Base-by-base conservation (phyloP, 2,113 vertebrate genomes). In the Amphilophus citrinellus region DNA sequence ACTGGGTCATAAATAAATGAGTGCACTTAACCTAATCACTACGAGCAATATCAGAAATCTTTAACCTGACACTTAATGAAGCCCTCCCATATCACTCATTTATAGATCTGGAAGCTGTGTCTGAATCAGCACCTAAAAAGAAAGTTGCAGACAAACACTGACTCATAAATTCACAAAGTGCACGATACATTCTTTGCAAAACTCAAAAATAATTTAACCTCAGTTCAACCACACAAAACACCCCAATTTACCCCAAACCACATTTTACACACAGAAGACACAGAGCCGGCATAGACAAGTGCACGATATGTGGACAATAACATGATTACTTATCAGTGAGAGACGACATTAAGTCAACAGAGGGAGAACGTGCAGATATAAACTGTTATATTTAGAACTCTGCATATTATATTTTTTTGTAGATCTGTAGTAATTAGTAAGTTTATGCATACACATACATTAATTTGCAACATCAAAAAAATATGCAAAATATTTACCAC, bases 111-210 rank as follows among this genome's bases (percentile, higher is more conserved):
- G 76, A 77, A 71, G 58, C 39, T 63, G 30, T 42, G 76, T 82
- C 42, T 60, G 3, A 42, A 27, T 66, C 15, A 56, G 20, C 39
- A 61, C 10, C 22, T 20, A 85, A 76, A 44, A 53, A 50, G 77
- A 71, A 30, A n/a, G 18, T 2, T 56, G 37, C 27, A 81, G 8
- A 53, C 30, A 82, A 27, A 27, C 15, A 76, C 35, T 3, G 4
- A 76, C 80, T 62, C 42, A 56, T 1, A 62, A 68, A 75, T 57
- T 82, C 56, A 81, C 61, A 88, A 44, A 78, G 37, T 39, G 47
- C 20, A 24, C 62, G 79, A 58, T 81, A 86, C 80, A 88, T 89
- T 88, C 61, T 79, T 24, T 77, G 78, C 62, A 42, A 39, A 77
- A 73, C 17, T 56, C 11, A 53, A 75, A 35, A 56, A 27, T 77